These are phyloP conservation scores for Azemiops feae DNA, from an alignment of 2,113 vertebrate genomes.

Conservation along the genomic window DNA sequence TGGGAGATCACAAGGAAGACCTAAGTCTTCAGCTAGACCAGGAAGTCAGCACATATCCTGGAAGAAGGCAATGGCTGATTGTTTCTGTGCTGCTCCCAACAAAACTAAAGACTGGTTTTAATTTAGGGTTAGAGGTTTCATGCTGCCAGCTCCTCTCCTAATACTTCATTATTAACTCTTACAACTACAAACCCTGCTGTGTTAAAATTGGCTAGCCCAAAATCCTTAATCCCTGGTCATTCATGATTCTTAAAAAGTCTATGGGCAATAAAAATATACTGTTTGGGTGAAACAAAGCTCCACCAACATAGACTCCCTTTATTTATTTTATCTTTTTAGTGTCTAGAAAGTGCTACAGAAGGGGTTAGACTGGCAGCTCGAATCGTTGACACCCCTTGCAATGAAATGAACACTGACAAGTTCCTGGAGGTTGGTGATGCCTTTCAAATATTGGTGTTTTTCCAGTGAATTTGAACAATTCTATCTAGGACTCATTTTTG, in stretches of 20 bases:
- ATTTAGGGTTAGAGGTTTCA: neutral
- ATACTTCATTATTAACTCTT: neutral
- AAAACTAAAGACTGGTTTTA: neutral
- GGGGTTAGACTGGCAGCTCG: constrained; percentile 91
- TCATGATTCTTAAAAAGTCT: neutral
- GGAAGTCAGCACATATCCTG: neutral
- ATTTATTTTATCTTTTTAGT: constrained; percentile 67
- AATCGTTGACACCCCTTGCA: constrained; percentile 95
- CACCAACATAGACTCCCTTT: no score
- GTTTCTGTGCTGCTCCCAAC: neutral
- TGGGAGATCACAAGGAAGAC: neutral
- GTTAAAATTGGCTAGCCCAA: neutral
- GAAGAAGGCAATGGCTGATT: neutral
- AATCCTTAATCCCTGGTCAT: neutral
- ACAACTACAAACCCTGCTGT: neutral
- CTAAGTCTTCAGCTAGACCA: neutral
- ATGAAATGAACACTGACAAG: constrained; percentile 92
- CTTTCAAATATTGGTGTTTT: neutral
- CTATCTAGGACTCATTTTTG: neutral
- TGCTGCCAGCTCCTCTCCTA: neutral
- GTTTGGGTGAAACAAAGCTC: neutral
- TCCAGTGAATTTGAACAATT: neutral
- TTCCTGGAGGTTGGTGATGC: constrained; percentile 83
- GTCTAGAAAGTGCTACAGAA: constrained; percentile 83
- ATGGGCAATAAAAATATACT: neutral